Conservation (phyloP, 1,140 invertebrate genomes). For the Physella acuta region DNA sequence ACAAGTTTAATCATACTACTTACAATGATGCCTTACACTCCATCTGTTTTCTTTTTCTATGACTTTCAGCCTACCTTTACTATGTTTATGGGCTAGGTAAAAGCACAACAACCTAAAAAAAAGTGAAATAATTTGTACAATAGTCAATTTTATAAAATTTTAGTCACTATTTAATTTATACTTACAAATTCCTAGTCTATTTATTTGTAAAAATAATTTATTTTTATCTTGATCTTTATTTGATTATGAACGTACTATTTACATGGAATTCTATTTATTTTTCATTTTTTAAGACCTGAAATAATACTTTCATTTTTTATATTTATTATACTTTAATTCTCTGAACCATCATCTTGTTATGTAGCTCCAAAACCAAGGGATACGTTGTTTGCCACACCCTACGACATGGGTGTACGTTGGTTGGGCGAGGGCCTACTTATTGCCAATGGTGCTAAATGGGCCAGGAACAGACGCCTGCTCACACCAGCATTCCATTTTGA, state of each 20-base stretch:
- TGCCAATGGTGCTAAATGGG: conserved; percentile 76
- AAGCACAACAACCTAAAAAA: no score
- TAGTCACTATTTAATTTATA: no score
- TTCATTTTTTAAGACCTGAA: neutral
- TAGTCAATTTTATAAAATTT: no score
- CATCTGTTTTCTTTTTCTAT: neutral
- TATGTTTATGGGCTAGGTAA: no score
- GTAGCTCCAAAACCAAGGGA: conserved; percentile 9
- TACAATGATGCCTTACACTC: neutral
- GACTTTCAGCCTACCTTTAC: neutral
- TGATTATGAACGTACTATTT: neutral
- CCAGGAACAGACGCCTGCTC: conserved; percentile 77
- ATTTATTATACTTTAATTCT: conserved; percentile 29
- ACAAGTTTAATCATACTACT: neutral
- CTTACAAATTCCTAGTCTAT: neutral
- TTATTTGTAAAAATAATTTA: neutral
- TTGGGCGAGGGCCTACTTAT: conserved; percentile 42
- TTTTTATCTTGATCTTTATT: neutral
- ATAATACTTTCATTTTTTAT: neutral
- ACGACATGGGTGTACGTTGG: conserved; percentile 27
- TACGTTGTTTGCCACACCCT: neutral
- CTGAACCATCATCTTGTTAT: no score
- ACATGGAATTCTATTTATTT: no score
- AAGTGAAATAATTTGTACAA: no score
- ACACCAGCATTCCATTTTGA: conserved; percentile 87